These are phyloP conservation scores for mouse (Mus musculus) DNA, from an alignment of 2,113 vertebrate species.

Conservation along the genomic window GRCm39 chr7:45903501-45904000, in stretches of 20 bases:
- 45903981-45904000: not conserved
- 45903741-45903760: not conserved
- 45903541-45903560: constrained; percentile 92
- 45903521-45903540: constrained; percentile 88
- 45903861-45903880: not conserved
- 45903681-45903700: not conserved
- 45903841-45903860: not conserved
- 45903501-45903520: not conserved
- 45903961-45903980: not conserved
- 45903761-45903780: not conserved
- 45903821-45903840: not conserved
- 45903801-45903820: not conserved
- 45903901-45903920: constrained; percentile 93
- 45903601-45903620: constrained; percentile 90
- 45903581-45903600: constrained; percentile 93
- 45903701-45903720: not conserved
- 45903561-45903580: constrained; percentile 93
- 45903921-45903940: constrained; percentile 94
- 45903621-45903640: constrained; percentile 96
- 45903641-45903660: constrained; percentile 88
- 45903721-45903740: not conserved
- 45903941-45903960: constrained; percentile 84
- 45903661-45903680: not conserved
- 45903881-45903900: constrained; percentile 91
- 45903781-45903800: not conserved